Percentiles rank a stretch among this genome's conserved stretches.
Conservation (phyloP, 2,888 invertebrate species). For the Sturmia bella region DNA sequence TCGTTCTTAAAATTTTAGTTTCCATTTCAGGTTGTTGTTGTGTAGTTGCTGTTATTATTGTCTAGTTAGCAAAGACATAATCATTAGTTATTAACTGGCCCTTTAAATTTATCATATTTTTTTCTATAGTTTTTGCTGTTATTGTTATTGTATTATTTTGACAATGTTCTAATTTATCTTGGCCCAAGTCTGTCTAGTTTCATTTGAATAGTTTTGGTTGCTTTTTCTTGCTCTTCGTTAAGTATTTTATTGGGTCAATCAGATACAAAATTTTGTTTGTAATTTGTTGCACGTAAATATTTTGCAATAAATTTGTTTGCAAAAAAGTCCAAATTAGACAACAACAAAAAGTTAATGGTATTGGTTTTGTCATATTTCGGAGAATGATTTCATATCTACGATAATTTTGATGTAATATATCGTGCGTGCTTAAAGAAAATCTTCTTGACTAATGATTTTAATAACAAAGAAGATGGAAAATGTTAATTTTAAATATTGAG, state of each 20-base stretch:
- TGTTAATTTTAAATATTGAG: no score
- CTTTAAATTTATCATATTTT: slow-evolving; percentile 42
- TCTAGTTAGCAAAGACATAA: slow-evolving; percentile 70
- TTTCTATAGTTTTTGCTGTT: slow-evolving; percentile 3
- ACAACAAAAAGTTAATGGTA: slow-evolving; percentile 9
- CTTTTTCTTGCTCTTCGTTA: slow-evolving; percentile 11
- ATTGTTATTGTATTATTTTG: slow-evolving; percentile 71
- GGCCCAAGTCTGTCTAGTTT: slow-evolving; percentile 20
- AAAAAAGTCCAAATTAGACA: neutral
- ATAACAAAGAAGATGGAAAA: no score
- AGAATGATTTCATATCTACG: neutral
- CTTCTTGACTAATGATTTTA: neutral
- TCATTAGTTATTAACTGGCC: slow-evolving; percentile 65
- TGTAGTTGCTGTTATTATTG: slow-evolving; percentile 37
- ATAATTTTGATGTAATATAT: slow-evolving; percentile 38
- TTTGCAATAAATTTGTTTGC: slow-evolving; percentile 48
- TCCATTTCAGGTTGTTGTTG: neutral
- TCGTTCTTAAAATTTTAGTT: slow-evolving; percentile 47
- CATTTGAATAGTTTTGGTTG: slow-evolving; percentile 11
- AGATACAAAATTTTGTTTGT: slow-evolving; percentile 59
- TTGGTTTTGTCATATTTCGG: slow-evolving; percentile 27
- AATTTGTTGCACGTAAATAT: slow-evolving; percentile 57
- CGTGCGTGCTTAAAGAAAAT: slow-evolving; percentile 53
- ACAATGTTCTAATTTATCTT: slow-evolving; percentile 63
- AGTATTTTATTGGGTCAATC: slow-evolving; percentile 69